These are phyloP conservation scores for Lonchura striata DNA, from an alignment of 2,113 vertebrate genomes.

Conservation along the genomic window DNA sequence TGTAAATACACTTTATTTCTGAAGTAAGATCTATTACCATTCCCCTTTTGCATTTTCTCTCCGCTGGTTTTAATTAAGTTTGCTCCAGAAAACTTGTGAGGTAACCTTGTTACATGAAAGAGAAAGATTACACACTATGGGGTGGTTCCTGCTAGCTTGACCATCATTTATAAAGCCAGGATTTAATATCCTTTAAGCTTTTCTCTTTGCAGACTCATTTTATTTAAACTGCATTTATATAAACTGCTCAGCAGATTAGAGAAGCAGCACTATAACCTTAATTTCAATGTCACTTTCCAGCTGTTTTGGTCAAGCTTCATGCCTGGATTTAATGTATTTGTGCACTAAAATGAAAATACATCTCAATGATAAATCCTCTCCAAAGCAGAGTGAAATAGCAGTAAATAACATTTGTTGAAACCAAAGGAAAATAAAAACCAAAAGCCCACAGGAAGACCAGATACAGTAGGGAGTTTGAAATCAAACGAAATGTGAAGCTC, in stretches of 20 bases:
- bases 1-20: background rate
- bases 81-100: conserved; percentile 33
- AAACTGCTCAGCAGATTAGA: conserved; percentile 61
- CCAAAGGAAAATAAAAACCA: conserved; percentile 31
- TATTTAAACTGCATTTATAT: conserved; percentile 68
- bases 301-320: conserved; percentile 52
- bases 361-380: conserved; percentile 53
- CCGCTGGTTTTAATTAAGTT: conserved; percentile 61
- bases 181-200: conserved; percentile 62
- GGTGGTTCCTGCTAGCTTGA: conserved; percentile 34
- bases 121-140: background rate
- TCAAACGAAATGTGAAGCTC: background rate
- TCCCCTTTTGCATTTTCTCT: conserved; percentile 1
- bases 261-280: conserved; percentile 38
- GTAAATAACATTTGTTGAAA: conserved; percentile 59
- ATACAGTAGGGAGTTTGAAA: conserved; percentile 11
- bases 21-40: background rate
- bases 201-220: conserved; percentile 55
- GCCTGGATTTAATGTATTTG: conserved; percentile 45
- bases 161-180: conserved; percentile 38
- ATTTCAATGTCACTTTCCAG: conserved; percentile 67
- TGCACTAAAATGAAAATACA: conserved; percentile 38
- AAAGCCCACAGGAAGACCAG: background rate
- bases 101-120: conserved; percentile 58
- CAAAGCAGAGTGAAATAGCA: conserved; percentile 10